Base-by-base conservation (phyloP, 1,140 invertebrate genomes). In the Calliopsis andreniformis region DNA sequence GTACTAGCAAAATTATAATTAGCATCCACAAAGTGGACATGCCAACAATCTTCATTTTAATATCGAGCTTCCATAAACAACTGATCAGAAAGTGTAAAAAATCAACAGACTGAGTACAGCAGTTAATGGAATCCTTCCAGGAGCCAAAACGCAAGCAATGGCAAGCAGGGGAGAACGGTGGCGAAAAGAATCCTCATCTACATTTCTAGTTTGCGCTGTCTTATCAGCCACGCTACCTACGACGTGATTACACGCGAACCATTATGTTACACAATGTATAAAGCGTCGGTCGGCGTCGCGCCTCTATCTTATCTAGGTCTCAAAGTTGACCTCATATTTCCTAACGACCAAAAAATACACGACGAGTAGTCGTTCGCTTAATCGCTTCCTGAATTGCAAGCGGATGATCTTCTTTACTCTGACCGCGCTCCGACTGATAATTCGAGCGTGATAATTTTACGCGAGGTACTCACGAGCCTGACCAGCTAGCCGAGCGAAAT, bases 341-440 rank as follows among this genome's bases (percentile, higher is more conserved):
- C 14, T 23, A 18, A 59, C 25, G 55, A 55, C 3, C 49, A 42
- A 35, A 70, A 49, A 49, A 12, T 14, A n/a, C 39, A 18, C 43
- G 28, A 45, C 16, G n/a, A 10, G n/a, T 2, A 7, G 6, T 23
- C 6, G 47, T 12, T 55, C 35, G 10, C 35, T n/a, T 49, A 25
- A 71, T 71, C 56, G 56, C 18, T 61, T 42, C 68, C 56, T 39
- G 30, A 51, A 39, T 61, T 25, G 23, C 30, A 25, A 39, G 20
- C 51, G 51, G 28, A 51, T 32, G 18, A 30, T 55, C 23, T 49
- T 14, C 25, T 25, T 47, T 49, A 18, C 23, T 39, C 3, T 30
- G 16, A 43, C 14, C 20, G 32, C 4, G 28, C n/a, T 45, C 5
- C n/a, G 30, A 0, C 6, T 4, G 49, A 55, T 42, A 39, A 39